phyloP scores from a whole-genome alignment of 1,140 invertebrate genomes.

The Drosophila elegans region DNA sequence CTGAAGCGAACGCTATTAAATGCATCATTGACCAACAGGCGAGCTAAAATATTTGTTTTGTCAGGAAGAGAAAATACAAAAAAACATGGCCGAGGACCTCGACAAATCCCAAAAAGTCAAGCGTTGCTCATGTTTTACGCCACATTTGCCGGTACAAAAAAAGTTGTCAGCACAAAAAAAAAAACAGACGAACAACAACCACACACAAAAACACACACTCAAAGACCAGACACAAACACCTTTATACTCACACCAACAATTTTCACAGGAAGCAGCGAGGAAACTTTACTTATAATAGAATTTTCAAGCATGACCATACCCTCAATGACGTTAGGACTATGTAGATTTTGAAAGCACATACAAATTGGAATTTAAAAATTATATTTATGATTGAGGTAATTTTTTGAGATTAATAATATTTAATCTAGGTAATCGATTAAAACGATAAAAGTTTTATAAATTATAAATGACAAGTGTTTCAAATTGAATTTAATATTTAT shows the following conservation, averaged over 20 bases:
- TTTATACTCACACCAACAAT: constrained; percentile 2
- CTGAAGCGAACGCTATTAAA: constrained; percentile 71
- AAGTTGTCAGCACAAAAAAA: constrained; percentile 54
- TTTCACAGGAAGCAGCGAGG: constrained; percentile 40
- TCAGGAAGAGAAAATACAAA: constrained; percentile 3
- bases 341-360: neutral
- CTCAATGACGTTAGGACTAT: constrained; percentile 18
- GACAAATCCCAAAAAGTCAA: constrained; percentile 40
- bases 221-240: constrained; percentile 21
- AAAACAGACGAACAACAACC: neutral
- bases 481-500: no score
- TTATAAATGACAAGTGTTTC: no score
- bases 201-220: constrained; percentile 4
- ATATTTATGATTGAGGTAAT: no score
- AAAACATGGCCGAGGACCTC: constrained; percentile 11
- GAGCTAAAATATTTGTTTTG: constrained; percentile 40
- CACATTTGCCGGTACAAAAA: constrained; percentile 45
- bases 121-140: constrained; percentile 65
- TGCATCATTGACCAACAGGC: constrained; percentile 70
- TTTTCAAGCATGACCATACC: constrained; percentile 65
- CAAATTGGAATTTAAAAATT: no score
- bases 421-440: no score
- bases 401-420: no score
- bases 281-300: constrained; percentile 79
- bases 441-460: no score